These are phyloP conservation scores for Peucedramus taeniatus DNA, from an alignment of 2,113 vertebrate species.

Conservation along the genomic window DNA sequence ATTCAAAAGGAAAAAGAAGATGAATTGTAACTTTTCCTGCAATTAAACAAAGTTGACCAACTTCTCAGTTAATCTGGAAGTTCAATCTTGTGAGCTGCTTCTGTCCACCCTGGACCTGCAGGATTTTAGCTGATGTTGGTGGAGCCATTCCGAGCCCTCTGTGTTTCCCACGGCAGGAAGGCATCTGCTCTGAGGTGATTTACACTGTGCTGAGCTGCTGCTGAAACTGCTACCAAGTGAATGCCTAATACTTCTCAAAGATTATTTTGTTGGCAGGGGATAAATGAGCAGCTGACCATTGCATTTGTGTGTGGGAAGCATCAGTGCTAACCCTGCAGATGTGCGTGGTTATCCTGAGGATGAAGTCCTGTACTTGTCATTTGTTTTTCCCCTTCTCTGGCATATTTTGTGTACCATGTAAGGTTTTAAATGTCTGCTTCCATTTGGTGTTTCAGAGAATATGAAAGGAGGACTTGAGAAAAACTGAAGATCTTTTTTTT, in stretches of 20 bases:
- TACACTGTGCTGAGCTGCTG: neutral
- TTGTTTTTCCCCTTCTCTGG: neutral
- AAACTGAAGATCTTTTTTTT: neutral
- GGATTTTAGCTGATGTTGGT: neutral
- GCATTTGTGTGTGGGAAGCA: neutral
- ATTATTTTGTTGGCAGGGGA: neutral
- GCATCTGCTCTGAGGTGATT: neutral
- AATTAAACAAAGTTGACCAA: neutral
- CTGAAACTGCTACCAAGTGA: neutral
- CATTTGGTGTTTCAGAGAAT: neutral
- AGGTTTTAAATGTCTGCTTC: neutral
- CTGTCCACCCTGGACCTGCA: neutral
- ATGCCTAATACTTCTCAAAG: neutral
- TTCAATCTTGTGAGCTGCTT: neutral
- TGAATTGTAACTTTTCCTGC: neutral
- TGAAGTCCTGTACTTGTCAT: neutral
- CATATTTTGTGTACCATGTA: neutral
- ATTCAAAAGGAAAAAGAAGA: neutral
- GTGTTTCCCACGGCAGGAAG: fast-evolving
- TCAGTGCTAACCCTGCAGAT: neutral
- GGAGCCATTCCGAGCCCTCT: fast-evolving
- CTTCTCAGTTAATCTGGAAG: neutral
- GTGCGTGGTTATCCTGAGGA: neutral
- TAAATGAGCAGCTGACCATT: neutral
- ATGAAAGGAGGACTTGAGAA: neutral